Evolutionary conservation across 2,888 invertebrate genomes (phyloP).

Genomic region (Dicyrtomina minuta): DNA sequence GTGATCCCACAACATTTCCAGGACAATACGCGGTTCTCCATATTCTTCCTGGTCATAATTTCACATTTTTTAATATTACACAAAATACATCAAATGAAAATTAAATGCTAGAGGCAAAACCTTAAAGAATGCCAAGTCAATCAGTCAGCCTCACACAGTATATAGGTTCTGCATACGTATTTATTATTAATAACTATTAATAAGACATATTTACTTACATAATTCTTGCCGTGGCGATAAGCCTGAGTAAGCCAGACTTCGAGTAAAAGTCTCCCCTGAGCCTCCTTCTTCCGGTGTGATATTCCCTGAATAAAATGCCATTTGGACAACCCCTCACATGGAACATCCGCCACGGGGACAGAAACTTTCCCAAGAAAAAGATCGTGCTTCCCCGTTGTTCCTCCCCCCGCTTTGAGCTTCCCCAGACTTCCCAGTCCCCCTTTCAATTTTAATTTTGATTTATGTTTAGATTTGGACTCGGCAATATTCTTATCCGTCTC

Average conservation of each 20-base stretch:
- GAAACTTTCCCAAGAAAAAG: constrained; percentile 47
- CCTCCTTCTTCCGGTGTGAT: constrained; percentile 19
- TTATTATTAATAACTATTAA: constrained; percentile 6
- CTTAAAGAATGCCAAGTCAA: not conserved
- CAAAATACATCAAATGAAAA: not conserved
- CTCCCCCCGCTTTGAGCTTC: no score
- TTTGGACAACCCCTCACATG: constrained; percentile 40
- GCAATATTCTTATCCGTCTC: not conserved
- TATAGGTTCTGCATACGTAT: not conserved
- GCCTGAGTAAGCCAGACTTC: constrained; percentile 50
- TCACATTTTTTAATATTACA: no score
- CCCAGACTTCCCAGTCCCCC: no score
- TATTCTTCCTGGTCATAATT: constrained; percentile 28
- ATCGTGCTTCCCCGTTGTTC: constrained; percentile 31
- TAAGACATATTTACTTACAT: constrained; percentile 36
- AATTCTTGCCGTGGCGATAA: constrained; percentile 48
- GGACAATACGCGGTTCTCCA: constrained; percentile 42
- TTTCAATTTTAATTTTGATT: not conserved
- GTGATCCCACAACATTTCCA: constrained; percentile 47
- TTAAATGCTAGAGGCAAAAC: not conserved
- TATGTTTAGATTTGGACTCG: not conserved
- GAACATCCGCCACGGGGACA: constrained; percentile 37
- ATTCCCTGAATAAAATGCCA: constrained; percentile 32
- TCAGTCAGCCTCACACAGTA: not conserved
- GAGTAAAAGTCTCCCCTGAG: constrained; percentile 40